A percentile compares a stretch with the other conserved stretches of the same genome.
Conservation (phyloP, 2,113 vertebrate species). For the Semnopithecus entellus region DNA sequence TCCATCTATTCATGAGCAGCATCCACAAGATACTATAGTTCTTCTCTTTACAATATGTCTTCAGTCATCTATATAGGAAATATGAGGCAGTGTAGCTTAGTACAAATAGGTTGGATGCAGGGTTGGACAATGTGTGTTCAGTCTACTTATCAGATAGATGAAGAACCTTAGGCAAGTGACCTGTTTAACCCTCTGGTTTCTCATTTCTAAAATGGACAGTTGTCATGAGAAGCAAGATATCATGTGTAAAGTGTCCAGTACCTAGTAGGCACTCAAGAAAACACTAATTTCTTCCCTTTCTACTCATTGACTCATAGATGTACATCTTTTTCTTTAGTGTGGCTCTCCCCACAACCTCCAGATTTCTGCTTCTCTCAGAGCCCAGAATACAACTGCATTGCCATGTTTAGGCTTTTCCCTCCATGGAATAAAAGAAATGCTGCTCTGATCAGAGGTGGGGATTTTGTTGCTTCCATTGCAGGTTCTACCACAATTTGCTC, state of each 20-base stretch:
- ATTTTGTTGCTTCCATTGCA: neutral
- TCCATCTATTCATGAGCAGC: neutral
- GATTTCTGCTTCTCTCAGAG: neutral
- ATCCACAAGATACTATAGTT: neutral
- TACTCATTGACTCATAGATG: neutral
- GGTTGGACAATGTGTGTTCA: neutral
- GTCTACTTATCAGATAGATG: neutral
- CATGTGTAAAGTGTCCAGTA: neutral
- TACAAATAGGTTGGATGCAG: neutral
- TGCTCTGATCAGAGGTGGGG: neutral
- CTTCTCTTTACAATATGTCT: neutral
- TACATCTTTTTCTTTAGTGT: neutral
- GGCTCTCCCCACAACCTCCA: too few species aligned
- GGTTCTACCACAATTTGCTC: neutral
- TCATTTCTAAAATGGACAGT: neutral
- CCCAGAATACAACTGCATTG: neutral
- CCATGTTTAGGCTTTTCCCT: neutral
- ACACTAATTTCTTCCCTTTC: neutral
- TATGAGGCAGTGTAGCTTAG: neutral
- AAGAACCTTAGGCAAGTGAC: neutral
- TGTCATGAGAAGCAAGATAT: neutral
- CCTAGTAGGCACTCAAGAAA: neutral
- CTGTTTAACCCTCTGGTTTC: neutral
- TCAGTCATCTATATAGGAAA: neutral
- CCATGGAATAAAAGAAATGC: neutral